Evolutionary conservation across 2,797 vertebrate species (phyloP), one percentile per base, ranked within the genome.

Genomic region (Ibycter americanus): DNA sequence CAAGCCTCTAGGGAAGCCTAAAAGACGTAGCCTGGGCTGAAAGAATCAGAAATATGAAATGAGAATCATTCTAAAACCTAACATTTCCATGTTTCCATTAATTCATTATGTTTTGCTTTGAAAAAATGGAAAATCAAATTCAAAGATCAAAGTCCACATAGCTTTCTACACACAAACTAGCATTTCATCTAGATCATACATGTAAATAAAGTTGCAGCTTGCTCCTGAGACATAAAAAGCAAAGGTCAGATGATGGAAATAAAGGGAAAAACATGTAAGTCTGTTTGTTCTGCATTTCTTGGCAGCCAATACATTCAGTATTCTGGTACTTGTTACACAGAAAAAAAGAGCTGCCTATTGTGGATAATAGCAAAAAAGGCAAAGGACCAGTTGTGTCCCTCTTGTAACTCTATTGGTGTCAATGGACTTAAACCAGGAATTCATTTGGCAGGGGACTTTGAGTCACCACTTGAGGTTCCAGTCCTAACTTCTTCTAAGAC

Each of bases 231-330:
- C 79, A 81, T 95, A 86, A 97, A 97, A 97, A 94, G 46, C 78
- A 94, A 96, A 96, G 90, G 94, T 97, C 96, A 97, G 91, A 94
- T 96, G 92, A 94, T 96, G 94, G 89, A 95, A 97, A 95, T 94
- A 96, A 94, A 92, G 89, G 92, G 72, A 79, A 97, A 97, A 96
- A 86, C 72, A 83, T 88, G 84, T 81, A 96, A 94, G 80, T 91
- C 93, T 96, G 65, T 96, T 74, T 96, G 74, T 95, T 93, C 87
- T 95, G 72, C 68, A 34, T 96, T 97, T 96, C 87, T 97, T 97
- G 97, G 97, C 95, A 96, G 62, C 46, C 61, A 55, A 9, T 89
- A 25, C 10, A 17, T 86, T 89, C 89, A 72, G 76, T 79, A 96
- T 93, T 97, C 95, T 97, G 95, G 89, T 96, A 92, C 68, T 96